Base-by-base conservation (phyloP, 2,113 vertebrate genomes). In the Stercorarius parasiticus region DNA sequence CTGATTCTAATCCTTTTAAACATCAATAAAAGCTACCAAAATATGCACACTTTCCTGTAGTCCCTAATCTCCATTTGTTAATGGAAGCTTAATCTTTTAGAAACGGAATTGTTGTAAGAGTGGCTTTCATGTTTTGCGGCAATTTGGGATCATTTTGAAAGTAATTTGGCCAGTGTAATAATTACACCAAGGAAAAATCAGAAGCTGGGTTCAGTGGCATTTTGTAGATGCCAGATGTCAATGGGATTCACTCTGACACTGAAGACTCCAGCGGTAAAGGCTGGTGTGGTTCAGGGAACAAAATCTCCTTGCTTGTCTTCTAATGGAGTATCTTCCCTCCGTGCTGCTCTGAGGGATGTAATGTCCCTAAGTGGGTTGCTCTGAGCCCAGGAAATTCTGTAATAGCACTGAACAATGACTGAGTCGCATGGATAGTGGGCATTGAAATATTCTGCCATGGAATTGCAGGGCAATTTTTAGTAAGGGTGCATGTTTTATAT, bases 331-430 rank as follows among this genome's bases (percentile, higher is more conserved):
- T 38, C 14, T 42, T 53, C 12, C 15, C 15, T 84, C 42, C 1
- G 0, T 53, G 40, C 10, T 0, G 0, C 42, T 88, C 29, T 76
- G 53, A 49, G 70, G 36, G 38, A 40, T 58, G 6, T 52, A 40
- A 38, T 2, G 1, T 88, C 76, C 45, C 8, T 15, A 23, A 66
- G 22, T 10, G 38, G 47, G 69, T 62, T 70, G 56, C 36, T 84
- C 29, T 83, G 67, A 74, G 64, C 27, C 25, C 3, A 12, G 61
- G 91, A 55, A 82, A 84, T 78, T 92, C 50, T 89, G 1, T 81
- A 27, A 71, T 6, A 73, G 40, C 43, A 23, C 21, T 38, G 59
- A 81, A n/a, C 20, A 23, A 10, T 49, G 73, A 13, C 73, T 42
- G 69, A 62, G 34, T 66, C 1, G 1, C 45, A 25, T 29, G 32